Evolutionary conservation across 2,797 vertebrate genomes (phyloP).

Genomic region (Parotocinclus haroldoi): DNA sequence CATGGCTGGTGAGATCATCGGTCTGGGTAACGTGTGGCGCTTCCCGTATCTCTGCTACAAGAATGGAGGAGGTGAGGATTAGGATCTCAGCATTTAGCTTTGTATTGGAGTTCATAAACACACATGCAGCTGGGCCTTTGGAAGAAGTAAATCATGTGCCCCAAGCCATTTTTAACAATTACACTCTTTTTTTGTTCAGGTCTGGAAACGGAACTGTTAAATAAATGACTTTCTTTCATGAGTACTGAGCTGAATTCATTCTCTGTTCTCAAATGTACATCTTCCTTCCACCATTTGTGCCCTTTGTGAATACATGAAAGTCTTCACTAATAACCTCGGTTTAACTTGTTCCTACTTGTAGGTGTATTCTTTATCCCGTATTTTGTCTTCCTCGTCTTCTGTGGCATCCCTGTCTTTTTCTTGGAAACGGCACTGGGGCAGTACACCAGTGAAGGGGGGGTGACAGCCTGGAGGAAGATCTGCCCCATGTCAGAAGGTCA

Average conservation of each 20-base stretch:
- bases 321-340: neutral
- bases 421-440: constrained; percentile 91
- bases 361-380: constrained; percentile 94
- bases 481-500: constrained; percentile 91
- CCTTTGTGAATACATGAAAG: neutral
- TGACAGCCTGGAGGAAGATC: constrained; percentile 93
- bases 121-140: constrained; percentile 4
- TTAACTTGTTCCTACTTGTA: constrained; percentile 49
- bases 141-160: no score
- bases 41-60: constrained; percentile 91
- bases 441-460: constrained; percentile 87
- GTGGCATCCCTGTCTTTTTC: constrained; percentile 88
- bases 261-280: no score
- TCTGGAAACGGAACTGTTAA: neutral
- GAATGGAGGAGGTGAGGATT: constrained; percentile 81
- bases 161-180: neutral
- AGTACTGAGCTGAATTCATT: neutral
- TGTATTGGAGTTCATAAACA: constrained; percentile 4
- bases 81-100: neutral
- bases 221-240: neutral
- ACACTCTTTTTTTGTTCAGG: neutral
- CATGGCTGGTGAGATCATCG: constrained; percentile 88
- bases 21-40: constrained; percentile 84
- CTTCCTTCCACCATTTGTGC: neutral
- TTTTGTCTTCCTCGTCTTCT: constrained; percentile 84